Conservation (phyloP, 2,113 vertebrate genomes). For the Crotalus horridus region DNA sequence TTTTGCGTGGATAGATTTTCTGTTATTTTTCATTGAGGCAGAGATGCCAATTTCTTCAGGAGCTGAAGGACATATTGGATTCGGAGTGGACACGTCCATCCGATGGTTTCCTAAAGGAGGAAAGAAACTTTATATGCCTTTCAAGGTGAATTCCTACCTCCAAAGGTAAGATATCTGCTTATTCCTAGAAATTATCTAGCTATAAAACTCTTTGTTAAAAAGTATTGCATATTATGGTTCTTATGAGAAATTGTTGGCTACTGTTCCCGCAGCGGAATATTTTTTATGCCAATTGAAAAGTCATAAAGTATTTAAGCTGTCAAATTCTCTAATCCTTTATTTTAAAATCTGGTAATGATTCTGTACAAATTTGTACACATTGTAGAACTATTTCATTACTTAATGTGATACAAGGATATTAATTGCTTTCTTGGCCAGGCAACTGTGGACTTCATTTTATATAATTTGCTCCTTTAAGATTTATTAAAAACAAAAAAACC, state of each 20-base stretch:
- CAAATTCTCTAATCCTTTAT: not conserved
- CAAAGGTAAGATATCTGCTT: conserved; percentile 65
- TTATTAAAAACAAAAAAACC: not conserved
- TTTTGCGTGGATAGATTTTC: not conserved
- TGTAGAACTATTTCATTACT: not conserved
- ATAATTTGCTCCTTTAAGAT: not conserved
- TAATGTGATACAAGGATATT: not conserved
- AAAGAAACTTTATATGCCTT: conserved; percentile 3
- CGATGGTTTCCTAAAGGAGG: conserved; percentile 51
- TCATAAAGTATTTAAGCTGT: not conserved
- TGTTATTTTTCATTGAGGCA: not conserved
- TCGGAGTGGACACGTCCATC: conserved; percentile 25
- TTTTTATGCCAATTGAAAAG: not conserved
- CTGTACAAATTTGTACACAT: not conserved
- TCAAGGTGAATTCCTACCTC: conserved; percentile 70
- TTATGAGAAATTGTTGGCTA: not conserved
- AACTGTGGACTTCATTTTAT: not conserved
- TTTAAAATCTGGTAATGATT: not conserved
- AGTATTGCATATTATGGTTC: not conserved
- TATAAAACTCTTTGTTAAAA: not conserved
- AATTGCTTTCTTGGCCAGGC: not conserved
- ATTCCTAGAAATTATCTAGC: not conserved
- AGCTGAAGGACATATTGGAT: conserved; percentile 54
- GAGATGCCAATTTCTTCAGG: conserved; percentile 67
- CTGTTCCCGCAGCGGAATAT: not conserved